Conservation (phyloP, 2,888 invertebrate genomes). For the Automeris io region DNA sequence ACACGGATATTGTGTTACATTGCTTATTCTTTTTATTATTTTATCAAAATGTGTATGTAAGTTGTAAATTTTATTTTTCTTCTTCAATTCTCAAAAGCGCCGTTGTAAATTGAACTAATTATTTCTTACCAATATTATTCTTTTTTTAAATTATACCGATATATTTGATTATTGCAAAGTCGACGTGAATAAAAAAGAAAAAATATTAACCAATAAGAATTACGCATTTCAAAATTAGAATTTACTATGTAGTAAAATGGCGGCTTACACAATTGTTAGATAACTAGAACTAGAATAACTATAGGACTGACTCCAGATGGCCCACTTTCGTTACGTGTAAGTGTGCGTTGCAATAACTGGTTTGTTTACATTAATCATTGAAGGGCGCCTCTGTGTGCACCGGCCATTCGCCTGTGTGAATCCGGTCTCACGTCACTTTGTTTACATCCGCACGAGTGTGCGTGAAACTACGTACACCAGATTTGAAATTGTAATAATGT, state of each 20-base stretch:
- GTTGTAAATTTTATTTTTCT: no score
- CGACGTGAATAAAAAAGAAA: not conserved
- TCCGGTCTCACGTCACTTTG: constrained; percentile 69
- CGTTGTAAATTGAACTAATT: no score
- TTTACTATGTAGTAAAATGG: constrained; percentile 7
- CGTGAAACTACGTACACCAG: constrained; percentile 20
- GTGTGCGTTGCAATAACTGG: constrained; percentile 4
- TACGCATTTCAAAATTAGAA: constrained; percentile 8
- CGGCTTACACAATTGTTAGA: constrained; percentile 13
- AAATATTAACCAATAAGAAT: not conserved
- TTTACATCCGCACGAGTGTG: constrained; percentile 55
- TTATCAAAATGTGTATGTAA: no score
- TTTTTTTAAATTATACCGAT: no score
- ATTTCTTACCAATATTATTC: no score
- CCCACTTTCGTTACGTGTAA: constrained; percentile 45
- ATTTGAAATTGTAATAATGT: constrained; percentile 25
- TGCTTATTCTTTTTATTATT: no score
- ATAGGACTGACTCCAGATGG: constrained; percentile 51
- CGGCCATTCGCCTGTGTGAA: constrained; percentile 44
- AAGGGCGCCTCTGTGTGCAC: constrained; percentile 38
- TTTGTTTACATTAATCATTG: constrained; percentile 53
- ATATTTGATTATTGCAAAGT: no score
- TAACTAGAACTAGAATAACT: constrained; percentile 23
- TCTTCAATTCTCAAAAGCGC: no score
- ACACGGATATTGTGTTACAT: no score